A percentile compares a stretch with the other conserved stretches of the same genome.
phyloP scores from a whole-genome alignment of 1,140 invertebrate species.

The Drosophila tsacasi region DNA sequence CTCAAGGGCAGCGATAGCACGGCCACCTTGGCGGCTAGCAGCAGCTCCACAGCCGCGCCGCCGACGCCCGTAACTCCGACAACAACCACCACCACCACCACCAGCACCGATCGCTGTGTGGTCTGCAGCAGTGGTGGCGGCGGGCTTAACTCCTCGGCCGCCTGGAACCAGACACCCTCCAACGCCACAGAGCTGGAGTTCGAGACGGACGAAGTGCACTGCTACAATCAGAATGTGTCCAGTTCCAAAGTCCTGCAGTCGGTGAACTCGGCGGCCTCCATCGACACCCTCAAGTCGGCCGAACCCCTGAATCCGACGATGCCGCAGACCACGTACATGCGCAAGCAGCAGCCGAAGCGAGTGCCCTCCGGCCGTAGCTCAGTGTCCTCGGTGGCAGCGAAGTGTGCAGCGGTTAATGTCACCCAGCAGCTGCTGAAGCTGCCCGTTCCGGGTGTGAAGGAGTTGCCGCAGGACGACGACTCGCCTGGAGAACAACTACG shows the following conservation, averaged over 20 bases:
- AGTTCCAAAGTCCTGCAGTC: conserved; percentile 48
- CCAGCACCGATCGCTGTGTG: conserved; percentile 85
- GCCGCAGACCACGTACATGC: conserved; percentile 46
- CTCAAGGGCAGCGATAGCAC: conserved; percentile 66
- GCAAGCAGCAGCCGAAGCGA: conserved; percentile 64
- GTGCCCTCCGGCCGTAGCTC: conserved; percentile 73
- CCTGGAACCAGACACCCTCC: conserved; percentile 87
- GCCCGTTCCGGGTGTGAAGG: conserved; percentile 77
- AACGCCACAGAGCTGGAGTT: conserved; percentile 90
- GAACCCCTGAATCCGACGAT: conserved; percentile 21
- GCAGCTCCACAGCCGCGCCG: conserved; percentile 36
- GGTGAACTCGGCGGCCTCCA: conserved; percentile 72
- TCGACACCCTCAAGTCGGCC: conserved; percentile 72
- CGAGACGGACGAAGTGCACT: conserved; percentile 86
- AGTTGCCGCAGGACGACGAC: conserved; percentile 79
- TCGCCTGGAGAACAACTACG: conserved; percentile 70
- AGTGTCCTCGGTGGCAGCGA: conserved; percentile 78
- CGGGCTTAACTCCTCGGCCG: conserved; percentile 65
- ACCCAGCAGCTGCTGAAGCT: conserved; percentile 72
- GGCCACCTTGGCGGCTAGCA: conserved; percentile 69
- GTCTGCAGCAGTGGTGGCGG: conserved; percentile 85
- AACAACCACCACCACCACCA: conserved; percentile 80
- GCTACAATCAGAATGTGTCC: conserved; percentile 55
- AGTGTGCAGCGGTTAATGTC: conserved; percentile 77
- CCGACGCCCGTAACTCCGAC: conserved; percentile 6